A percentile compares a stretch with the other conserved stretches of the same genome.
phyloP scores from a whole-genome alignment of 30 jellyfish, hydroid and myxozoan genomes.

The Turritopsis dohrnii region DNA sequence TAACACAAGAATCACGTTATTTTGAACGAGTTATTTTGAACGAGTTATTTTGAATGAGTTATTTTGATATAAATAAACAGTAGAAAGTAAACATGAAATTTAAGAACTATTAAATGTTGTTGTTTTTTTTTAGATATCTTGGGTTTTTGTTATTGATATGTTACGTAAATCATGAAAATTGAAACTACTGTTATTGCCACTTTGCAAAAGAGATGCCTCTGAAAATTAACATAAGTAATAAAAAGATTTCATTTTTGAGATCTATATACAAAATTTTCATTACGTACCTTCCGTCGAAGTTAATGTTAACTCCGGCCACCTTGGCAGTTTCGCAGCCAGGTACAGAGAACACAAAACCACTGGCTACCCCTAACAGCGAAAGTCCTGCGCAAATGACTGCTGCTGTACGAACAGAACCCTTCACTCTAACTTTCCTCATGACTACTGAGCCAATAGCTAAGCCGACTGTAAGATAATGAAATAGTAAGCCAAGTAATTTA shows the following conservation, averaged over 20 bases:
- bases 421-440: constrained; percentile 10
- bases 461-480: constrained; percentile 13
- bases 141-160: background rate
- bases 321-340: constrained; percentile 27
- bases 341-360: background rate
- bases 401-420: constrained; percentile 11
- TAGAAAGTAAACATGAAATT: background rate
- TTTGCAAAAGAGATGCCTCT: background rate
- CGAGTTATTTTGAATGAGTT: too few relatives aligned
- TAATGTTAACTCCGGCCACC: constrained; percentile 15
- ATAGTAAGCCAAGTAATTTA: background rate
- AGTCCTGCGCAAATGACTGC: constrained; percentile 6
- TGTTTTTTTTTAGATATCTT: too few relatives aligned
- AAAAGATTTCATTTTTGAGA: too few relatives aligned
- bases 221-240: too few relatives aligned
- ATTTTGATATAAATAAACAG: too few relatives aligned
- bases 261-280: background rate
- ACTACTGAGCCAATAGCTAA: constrained; percentile 1
- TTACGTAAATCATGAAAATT: background rate
- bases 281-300: background rate
- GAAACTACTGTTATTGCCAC: background rate
- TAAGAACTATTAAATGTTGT: background rate
- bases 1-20: too few relatives aligned
- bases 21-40: too few relatives aligned
- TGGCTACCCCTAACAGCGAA: background rate